A percentile compares a stretch with the other conserved stretches of the same genome.
phyloP scores from a whole-genome alignment of 2,113 vertebrate species.

The Murina feae region DNA sequence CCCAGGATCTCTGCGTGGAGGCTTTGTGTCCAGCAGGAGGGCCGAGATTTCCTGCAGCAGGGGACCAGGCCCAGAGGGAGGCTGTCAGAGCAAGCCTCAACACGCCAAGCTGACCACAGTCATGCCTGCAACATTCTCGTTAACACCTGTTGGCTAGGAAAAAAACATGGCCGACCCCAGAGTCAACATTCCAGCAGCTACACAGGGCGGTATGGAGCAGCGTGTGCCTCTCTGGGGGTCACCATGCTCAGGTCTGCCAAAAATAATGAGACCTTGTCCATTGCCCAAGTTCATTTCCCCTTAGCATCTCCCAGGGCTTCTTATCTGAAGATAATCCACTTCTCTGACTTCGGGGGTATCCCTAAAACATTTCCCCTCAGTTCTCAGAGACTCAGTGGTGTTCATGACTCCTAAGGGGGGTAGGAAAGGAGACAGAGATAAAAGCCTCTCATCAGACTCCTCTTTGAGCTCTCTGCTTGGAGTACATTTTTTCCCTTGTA shows the following conservation, averaged over 20 bases:
- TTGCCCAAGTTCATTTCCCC: background rate
- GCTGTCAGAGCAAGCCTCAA: background rate
- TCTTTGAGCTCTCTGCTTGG: background rate
- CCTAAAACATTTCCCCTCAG: background rate
- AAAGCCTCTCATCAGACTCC: background rate
- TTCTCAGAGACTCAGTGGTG: background rate
- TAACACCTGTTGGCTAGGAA: background rate
- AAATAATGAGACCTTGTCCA: background rate
- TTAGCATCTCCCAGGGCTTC: background rate
- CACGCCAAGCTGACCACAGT: background rate
- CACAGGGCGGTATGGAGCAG: background rate
- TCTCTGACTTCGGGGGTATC: background rate
- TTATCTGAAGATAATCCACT: background rate
- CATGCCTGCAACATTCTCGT: background rate
- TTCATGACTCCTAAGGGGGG: background rate
- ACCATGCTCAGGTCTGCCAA: background rate
- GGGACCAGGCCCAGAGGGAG: background rate
- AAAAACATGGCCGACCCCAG: background rate
- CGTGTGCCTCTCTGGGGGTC: background rate
- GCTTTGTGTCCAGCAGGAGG: background rate
- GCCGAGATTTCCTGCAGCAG: background rate
- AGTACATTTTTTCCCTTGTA: background rate
- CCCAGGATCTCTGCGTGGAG: background rate
- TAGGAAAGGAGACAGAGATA: background rate
- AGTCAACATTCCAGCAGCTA: background rate